Conservation (phyloP, 2,888 invertebrate species). For the Yponomeuta plumbellus region DNA sequence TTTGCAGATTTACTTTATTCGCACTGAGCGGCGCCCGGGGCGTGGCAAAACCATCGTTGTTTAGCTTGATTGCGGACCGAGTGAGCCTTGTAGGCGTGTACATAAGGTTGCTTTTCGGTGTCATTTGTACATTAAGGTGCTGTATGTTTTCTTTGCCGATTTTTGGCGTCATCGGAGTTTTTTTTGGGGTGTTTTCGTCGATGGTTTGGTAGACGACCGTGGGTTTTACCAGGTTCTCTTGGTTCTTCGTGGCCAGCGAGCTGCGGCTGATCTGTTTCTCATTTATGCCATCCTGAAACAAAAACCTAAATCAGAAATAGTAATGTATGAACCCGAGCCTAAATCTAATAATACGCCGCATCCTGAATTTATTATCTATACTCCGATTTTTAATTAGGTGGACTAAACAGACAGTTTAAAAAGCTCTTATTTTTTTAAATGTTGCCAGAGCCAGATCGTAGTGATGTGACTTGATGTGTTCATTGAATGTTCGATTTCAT, state of each 20-base stretch:
- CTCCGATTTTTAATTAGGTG: too few species aligned
- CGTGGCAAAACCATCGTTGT: conserved; percentile 59
- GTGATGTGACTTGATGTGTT: too few species aligned
- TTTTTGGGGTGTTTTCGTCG: conserved; percentile 45
- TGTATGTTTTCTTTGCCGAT: conserved; percentile 60
- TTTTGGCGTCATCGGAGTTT: conserved; percentile 55
- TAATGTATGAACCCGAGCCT: not conserved
- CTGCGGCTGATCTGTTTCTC: conserved; percentile 72
- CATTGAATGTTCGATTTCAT: too few species aligned
- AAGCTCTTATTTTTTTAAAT: too few species aligned
- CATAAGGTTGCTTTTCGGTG: conserved; percentile 49
- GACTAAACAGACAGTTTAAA: too few species aligned
- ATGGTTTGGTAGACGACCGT: conserved; percentile 33
- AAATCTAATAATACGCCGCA: not conserved
- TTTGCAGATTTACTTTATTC: conserved; percentile 48
- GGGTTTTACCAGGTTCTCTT: conserved; percentile 28
- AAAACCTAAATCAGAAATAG: conserved; percentile 17
- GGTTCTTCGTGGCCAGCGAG: conserved; percentile 55
- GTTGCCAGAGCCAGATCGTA: too few species aligned
- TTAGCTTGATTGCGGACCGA: conserved; percentile 54
- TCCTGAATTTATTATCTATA: too few species aligned
- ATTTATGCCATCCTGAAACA: conserved; percentile 68
- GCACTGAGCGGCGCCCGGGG: conserved; percentile 61
- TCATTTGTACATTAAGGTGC: conserved; percentile 35
- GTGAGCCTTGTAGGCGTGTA: conserved; percentile 59